Percentiles rank a stretch among this genome's conserved stretches.
phyloP scores from a whole-genome alignment of 2,113 vertebrate species.

The Eolophus roseicapilla region DNA sequence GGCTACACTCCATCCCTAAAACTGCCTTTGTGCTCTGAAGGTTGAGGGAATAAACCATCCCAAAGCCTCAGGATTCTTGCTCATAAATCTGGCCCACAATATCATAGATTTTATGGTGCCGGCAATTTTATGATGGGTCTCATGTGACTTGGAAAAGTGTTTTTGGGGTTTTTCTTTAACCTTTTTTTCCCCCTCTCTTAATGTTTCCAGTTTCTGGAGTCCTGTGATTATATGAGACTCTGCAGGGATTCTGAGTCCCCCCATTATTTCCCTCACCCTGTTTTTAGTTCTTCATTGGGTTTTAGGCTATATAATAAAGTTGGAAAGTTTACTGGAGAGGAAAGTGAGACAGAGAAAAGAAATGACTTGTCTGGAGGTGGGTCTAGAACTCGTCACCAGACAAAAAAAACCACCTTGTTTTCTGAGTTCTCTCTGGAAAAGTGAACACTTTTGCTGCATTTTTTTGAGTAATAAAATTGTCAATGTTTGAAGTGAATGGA shows the following conservation, averaged over 20 bases:
- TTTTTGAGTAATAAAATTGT: neutral
- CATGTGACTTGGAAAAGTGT: conserved; percentile 20
- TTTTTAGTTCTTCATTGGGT: neutral
- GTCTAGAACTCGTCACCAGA: neutral
- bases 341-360: neutral
- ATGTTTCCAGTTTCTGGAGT: neutral
- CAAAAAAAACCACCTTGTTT: neutral
- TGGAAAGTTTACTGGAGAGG: neutral
- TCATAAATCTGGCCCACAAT: conserved; percentile 26
- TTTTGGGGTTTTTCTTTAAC: neutral
- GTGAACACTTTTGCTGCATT: neutral
- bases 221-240: neutral
- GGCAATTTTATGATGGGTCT: conserved; percentile 40
- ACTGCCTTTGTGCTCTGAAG: neutral
- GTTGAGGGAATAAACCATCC: neutral
- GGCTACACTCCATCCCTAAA: neutral
- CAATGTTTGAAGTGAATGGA: neutral
- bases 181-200: neutral
- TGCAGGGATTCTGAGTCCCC: neutral
- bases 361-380: neutral
- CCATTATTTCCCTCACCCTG: neutral
- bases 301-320: neutral
- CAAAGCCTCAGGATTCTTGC: neutral
- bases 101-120: neutral
- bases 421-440: neutral